Base-by-base conservation (phyloP, 2,113 vertebrate genomes). In the Entomyzon cyanotis region DNA sequence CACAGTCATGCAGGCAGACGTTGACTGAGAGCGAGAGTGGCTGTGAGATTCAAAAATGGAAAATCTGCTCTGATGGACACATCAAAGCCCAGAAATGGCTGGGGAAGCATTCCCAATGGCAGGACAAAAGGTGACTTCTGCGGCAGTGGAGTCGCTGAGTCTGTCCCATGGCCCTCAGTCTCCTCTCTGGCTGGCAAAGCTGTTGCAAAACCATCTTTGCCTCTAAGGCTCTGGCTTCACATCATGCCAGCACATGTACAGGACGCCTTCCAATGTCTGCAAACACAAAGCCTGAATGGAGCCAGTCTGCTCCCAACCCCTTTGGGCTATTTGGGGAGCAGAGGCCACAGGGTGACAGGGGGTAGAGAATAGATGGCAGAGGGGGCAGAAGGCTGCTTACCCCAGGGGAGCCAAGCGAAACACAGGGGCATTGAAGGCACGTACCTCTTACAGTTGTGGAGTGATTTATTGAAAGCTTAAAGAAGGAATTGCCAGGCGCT, bases 401-500 rank as follows among this genome's bases (percentile, higher is more conserved):
- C 71, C 55, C 69, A 63, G n/a, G 28, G 77, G 49, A 95, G 41
- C 65, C 58, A 80, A 74, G 55, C 0, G 2, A 79, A 80, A 90
- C 60, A 70, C 42, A 77, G 73, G 64, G 80, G 58, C 80, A 84
- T 8, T 58, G 92, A 89, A 93, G 55, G 64, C 89, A 82, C 0
- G 5, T 80, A 83, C 81, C 79, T 90, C 85, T 84, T 87, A 78
- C 81, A 56, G 71, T 84, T 89, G 76, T 35, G 63, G 37, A 89
- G 78, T 96, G 95, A 97, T 96, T 97, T 96, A 95, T 93, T 90
- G 80, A 44, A 87, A 96, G 88, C 91, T 69, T 68, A 67, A 89
- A 49, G 80, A 78, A 94, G 28, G 87, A 84, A 90, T 92, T 90
- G 94, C 93, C 88, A 47, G 85, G 76, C 65, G 0, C 90, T 87